A percentile compares a stretch with the other conserved stretches of the same genome.
Conservation (phyloP, 2,888 invertebrate genomes). For the Athalia cordata region DNA sequence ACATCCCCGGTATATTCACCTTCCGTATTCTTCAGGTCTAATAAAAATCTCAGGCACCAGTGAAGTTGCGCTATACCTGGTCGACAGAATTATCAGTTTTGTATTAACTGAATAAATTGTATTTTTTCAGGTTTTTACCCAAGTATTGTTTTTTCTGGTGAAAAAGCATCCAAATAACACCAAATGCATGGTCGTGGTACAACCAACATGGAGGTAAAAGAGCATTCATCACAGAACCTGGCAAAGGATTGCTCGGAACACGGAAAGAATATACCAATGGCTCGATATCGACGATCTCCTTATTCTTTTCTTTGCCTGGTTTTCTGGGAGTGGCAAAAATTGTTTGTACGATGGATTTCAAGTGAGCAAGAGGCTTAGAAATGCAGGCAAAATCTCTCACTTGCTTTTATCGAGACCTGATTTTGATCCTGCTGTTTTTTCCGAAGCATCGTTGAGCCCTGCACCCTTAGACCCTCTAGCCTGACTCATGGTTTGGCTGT, state of each 20-base stretch:
- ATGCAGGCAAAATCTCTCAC: background rate
- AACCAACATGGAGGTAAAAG: slow-evolving; percentile 70
- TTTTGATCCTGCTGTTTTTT: slow-evolving; percentile 7
- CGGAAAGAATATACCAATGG: slow-evolving; percentile 55
- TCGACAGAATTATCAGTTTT: slow-evolving; percentile 1
- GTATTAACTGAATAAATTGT: background rate
- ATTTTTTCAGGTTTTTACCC: slow-evolving; percentile 52
- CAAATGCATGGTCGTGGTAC: slow-evolving; percentile 72
- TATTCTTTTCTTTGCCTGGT: slow-evolving; percentile 30
- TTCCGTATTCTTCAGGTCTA: slow-evolving; percentile 65
- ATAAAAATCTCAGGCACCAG: slow-evolving; percentile 72
- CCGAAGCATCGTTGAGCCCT: background rate
- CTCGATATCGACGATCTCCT: slow-evolving; percentile 48
- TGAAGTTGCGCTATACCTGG: slow-evolving; percentile 72
- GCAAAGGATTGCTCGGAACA: slow-evolving; percentile 40
- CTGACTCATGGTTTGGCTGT: slow-evolving; percentile 10
- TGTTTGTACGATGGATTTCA: background rate
- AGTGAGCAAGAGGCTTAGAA: background rate
- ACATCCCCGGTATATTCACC: slow-evolving; percentile 70
- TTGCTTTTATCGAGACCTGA: background rate
- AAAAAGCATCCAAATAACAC: slow-evolving; percentile 73
- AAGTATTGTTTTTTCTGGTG: slow-evolving; percentile 58
- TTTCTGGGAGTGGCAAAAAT: background rate
- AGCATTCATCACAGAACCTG: slow-evolving; percentile 53
- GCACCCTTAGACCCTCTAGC: slow-evolving; percentile 3